These are phyloP conservation scores for Drosophila subquinaria DNA, from an alignment of 2,888 invertebrate genomes.

Conservation along the genomic window DNA sequence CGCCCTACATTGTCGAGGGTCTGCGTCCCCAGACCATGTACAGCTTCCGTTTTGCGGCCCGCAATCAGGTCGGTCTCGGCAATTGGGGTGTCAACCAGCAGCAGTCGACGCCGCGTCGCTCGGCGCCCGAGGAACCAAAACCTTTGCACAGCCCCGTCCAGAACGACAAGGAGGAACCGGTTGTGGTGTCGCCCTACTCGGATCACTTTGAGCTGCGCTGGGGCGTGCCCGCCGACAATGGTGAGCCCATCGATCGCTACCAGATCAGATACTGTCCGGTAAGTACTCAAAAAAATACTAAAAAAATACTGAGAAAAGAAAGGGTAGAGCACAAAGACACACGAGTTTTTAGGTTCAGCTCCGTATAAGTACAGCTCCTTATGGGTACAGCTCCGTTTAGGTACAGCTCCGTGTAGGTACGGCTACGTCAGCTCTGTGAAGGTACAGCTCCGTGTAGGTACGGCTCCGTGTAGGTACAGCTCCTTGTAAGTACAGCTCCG, in stretches of 20 bases:
- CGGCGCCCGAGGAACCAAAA: slow-evolving; percentile 91
- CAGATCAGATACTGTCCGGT: slow-evolving; percentile 93
- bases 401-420: too few species aligned
- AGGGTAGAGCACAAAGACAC: too few species aligned
- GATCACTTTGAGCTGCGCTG: slow-evolving; percentile 93
- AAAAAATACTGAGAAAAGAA: too few species aligned
- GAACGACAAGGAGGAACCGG: slow-evolving; percentile 86
- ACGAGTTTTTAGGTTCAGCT: too few species aligned
- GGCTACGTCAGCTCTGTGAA: too few species aligned
- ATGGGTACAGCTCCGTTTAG: too few species aligned
- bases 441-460: too few species aligned
- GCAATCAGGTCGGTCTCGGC: slow-evolving; percentile 93
- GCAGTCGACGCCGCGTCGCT: slow-evolving; percentile 91
- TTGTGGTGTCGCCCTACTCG: slow-evolving; percentile 89
- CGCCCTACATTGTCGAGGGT: slow-evolving; percentile 92
- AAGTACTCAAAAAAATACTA: slow-evolving; percentile 85
- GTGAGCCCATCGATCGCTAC: slow-evolving; percentile 94
- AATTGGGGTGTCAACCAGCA: slow-evolving; percentile 89
- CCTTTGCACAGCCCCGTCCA: slow-evolving; percentile 86
- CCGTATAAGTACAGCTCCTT: too few species aligned
- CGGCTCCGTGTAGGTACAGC: too few species aligned
- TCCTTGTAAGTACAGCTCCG: too few species aligned
- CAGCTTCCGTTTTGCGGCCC: slow-evolving; percentile 93
- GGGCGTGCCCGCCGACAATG: slow-evolving; percentile 95
- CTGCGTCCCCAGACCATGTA: slow-evolving; percentile 92